phyloP scores from a whole-genome alignment of 2,113 vertebrate genomes.

The Vombatus ursinus region DNA sequence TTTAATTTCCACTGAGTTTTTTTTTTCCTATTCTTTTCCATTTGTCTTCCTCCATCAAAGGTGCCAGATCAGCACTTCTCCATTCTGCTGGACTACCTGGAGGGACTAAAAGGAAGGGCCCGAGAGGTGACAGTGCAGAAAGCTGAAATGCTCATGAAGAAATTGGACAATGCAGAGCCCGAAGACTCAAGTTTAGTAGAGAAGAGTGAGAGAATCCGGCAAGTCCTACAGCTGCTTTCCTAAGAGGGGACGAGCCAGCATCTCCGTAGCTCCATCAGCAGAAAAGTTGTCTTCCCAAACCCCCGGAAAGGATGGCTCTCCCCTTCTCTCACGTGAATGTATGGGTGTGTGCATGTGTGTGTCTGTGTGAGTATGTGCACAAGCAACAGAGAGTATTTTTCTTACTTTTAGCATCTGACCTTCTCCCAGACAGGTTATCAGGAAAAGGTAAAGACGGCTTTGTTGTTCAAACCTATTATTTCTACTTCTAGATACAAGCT shows the following conservation, averaged over 20 bases:
- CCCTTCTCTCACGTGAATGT: not conserved
- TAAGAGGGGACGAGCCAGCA: slow-evolving; percentile 59
- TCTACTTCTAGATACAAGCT: not conserved
- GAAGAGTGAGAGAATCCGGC: slow-evolving; percentile 86
- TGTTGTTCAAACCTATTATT: not conserved
- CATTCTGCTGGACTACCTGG: slow-evolving; percentile 90
- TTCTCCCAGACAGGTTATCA: not conserved
- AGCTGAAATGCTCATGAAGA: slow-evolving; percentile 88
- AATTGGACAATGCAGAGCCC: slow-evolving; percentile 70
- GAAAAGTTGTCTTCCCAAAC: not conserved
- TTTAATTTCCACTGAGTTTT: not conserved
- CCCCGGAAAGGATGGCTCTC: not conserved
- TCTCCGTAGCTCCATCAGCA: not conserved
- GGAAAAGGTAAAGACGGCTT: not conserved
- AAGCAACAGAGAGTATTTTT: not conserved
- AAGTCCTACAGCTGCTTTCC: slow-evolving; percentile 92
- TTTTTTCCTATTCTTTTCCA: not conserved
- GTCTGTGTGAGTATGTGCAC: not conserved
- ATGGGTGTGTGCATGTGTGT: no score
- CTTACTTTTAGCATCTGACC: not conserved
- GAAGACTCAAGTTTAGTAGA: slow-evolving; percentile 65
- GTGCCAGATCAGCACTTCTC: slow-evolving; percentile 89
- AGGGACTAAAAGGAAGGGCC: slow-evolving; percentile 89
- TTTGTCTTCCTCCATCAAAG: slow-evolving; percentile 78
- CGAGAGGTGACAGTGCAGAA: slow-evolving; percentile 89